A percentile compares a stretch with the other conserved stretches of the same genome.
Conservation (phyloP, 2,888 invertebrate genomes). For the Pseudococcus viburni region DNA sequence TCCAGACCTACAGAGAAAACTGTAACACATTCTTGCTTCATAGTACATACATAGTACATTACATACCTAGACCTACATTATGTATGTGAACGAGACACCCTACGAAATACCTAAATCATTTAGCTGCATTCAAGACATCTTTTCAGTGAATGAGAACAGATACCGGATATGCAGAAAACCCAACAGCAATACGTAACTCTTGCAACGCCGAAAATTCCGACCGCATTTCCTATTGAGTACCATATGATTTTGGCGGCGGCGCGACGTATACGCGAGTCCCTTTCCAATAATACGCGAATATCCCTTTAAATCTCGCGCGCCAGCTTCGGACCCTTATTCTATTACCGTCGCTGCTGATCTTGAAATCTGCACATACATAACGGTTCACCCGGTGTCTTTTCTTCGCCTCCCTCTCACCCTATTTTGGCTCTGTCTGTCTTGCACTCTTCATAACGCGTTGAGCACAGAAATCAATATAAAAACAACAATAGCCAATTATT, state of each 20-base stretch:
- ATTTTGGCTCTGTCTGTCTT: background rate
- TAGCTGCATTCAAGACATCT: background rate
- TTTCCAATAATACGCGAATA: slow-evolving; percentile 19
- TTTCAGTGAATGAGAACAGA: background rate
- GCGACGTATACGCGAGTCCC: background rate
- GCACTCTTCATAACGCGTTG: slow-evolving; percentile 2
- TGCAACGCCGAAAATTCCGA: background rate
- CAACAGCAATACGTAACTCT: background rate
- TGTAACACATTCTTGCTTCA: background rate
- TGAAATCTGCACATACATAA: background rate
- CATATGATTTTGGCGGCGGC: background rate
- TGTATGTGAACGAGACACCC: slow-evolving; percentile 22
- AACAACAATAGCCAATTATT: slow-evolving; percentile 64
- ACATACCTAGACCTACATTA: too few relatives aligned
- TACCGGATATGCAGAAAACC: slow-evolving; percentile 43
- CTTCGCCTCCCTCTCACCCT: background rate
- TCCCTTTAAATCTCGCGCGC: slow-evolving; percentile 3
- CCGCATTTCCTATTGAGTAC: background rate
- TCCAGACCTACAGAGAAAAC: background rate
- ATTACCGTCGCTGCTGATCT: background rate
- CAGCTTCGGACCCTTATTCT: slow-evolving; percentile 12
- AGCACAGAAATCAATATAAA: slow-evolving; percentile 50
- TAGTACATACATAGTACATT: too few relatives aligned
- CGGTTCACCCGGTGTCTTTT: slow-evolving; percentile 37
- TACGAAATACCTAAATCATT: background rate